These are phyloP conservation scores for Sorex maritimensis DNA, from an alignment of 2,797 vertebrate species.

Conservation along the genomic window DNA sequence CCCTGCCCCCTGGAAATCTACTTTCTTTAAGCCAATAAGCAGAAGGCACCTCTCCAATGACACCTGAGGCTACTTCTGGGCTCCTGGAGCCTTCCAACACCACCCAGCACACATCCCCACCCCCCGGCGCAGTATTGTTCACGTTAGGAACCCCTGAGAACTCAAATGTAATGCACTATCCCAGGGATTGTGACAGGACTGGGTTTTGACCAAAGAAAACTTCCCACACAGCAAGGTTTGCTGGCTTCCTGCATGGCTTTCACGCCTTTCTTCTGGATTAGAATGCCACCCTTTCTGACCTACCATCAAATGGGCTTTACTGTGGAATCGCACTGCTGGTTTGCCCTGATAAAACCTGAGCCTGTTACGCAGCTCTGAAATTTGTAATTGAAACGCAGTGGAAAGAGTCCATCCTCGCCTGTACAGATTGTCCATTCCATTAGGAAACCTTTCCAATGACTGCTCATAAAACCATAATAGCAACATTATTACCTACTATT, in stretches of 20 bases:
- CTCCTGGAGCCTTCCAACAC: no score
- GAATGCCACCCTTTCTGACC: constrained; percentile 27
- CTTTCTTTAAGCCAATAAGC: no score
- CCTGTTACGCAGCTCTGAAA: constrained; percentile 52
- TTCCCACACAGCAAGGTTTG: no score
- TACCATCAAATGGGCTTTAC: constrained; percentile 10
- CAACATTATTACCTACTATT: constrained; percentile 18
- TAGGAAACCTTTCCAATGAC: constrained; percentile 14
- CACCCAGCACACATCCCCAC: no score
- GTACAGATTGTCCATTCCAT: constrained; percentile 6
- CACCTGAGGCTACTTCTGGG: no score
- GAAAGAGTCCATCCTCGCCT: constrained; percentile 36
- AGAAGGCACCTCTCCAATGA: no score
- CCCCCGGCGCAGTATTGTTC: no score
- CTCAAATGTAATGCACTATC: background rate
- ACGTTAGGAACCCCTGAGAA: no score
- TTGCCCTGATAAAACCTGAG: constrained; percentile 35
- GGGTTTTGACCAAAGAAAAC: no score
- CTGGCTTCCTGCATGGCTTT: background rate
- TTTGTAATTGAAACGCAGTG: constrained; percentile 1
- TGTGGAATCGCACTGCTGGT: background rate
- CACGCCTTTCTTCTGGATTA: constrained; percentile 16
- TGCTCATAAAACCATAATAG: constrained; percentile 53
- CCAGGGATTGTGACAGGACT: background rate
- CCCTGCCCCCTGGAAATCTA: no score